These are phyloP conservation scores for Smutsia gigantea DNA, from an alignment of 2,797 vertebrate species.

Conservation along the genomic window DNA sequence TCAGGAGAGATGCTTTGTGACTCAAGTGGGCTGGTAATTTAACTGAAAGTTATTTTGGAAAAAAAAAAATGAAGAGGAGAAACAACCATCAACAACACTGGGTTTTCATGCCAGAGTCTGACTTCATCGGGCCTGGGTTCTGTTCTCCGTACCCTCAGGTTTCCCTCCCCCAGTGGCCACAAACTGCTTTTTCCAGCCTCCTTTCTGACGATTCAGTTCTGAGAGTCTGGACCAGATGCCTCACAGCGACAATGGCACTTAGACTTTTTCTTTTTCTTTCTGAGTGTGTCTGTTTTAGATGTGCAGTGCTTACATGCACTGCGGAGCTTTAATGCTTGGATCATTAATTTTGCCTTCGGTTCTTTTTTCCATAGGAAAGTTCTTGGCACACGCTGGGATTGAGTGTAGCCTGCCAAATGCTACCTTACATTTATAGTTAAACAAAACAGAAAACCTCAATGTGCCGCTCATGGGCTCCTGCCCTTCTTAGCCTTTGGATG, in stretches of 20 bases:
- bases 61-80: background rate
- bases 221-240: constrained; percentile 31
- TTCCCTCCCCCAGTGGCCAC: background rate
- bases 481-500: background rate
- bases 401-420: constrained; percentile 55
- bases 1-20: constrained; percentile 60
- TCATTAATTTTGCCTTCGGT: constrained; percentile 41
- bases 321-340: constrained; percentile 17
- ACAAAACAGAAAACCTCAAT: constrained; percentile 61
- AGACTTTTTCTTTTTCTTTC: constrained; percentile 45
- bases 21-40: constrained; percentile 64
- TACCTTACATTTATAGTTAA: constrained; percentile 66
- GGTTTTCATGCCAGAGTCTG: constrained; percentile 54
- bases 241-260: background rate
- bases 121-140: constrained; percentile 50
- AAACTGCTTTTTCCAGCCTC: background rate
- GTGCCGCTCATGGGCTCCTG: background rate
- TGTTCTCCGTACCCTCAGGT: constrained; percentile 49
- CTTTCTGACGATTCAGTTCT: constrained; percentile 22
- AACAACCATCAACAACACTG: constrained; percentile 56
- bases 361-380: constrained; percentile 45
- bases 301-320: background rate
- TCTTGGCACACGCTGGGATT: constrained; percentile 32
- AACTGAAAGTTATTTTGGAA: constrained; percentile 67
- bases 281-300: constrained; percentile 3